Conservation (phyloP, 2,797 vertebrate genomes). For the Chelon labrosus region DNA sequence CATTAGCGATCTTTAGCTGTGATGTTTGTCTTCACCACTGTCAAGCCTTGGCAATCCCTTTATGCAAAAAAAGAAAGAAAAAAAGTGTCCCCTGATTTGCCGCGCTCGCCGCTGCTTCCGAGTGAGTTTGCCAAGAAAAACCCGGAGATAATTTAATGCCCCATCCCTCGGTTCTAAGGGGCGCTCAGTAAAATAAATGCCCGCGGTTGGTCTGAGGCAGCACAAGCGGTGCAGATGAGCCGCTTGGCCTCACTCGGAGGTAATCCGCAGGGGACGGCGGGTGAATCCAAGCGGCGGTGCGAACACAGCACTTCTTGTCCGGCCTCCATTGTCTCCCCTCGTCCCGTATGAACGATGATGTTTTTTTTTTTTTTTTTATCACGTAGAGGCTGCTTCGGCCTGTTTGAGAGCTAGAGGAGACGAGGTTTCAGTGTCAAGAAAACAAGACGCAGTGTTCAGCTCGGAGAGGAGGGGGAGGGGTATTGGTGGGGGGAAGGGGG, state of each 20-base stretch:
- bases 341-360: neutral
- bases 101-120: conserved; percentile 44
- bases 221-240: conserved; percentile 39
- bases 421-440: conserved; percentile 20
- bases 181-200: conserved; percentile 34
- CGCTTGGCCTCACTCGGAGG: conserved; percentile 45
- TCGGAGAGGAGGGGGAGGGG: neutral
- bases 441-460: conserved; percentile 42
- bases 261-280: conserved; percentile 33
- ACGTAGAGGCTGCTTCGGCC: neutral
- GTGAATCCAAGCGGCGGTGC: conserved; percentile 29
- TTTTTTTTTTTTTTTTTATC: neutral
- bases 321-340: conserved; percentile 23
- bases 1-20: conserved; percentile 13
- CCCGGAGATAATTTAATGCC: conserved; percentile 57
- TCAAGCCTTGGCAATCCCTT: too few species aligned
- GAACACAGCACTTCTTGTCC: conserved; percentile 53
- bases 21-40: conserved; percentile 1
- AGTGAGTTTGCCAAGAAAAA: conserved; percentile 61
- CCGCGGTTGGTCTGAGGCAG: conserved; percentile 46
- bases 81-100: conserved; percentile 25
- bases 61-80: too few species aligned
- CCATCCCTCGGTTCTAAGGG: conserved; percentile 30
- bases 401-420: neutral
- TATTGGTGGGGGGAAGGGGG: conserved; percentile 8